Evolutionary conservation across 1,140 invertebrate species (phyloP).

Genomic region (Octopus bimaculoides): DNA sequence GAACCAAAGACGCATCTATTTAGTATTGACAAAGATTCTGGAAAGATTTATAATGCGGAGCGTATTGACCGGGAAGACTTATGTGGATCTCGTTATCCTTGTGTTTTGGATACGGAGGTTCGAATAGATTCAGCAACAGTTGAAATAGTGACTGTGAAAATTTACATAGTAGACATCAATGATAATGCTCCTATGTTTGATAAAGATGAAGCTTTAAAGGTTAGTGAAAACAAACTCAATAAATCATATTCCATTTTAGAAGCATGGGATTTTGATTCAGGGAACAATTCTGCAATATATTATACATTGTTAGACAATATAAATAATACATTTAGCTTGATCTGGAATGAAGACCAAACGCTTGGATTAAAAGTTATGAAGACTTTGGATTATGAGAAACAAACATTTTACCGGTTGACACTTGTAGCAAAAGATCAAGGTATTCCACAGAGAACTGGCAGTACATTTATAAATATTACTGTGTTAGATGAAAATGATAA

Average conservation of each 20-base stretch:
- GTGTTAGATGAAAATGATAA: constrained; percentile 89
- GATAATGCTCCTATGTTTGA: constrained; percentile 86
- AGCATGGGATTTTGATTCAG: constrained; percentile 44
- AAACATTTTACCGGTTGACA: constrained; percentile 73
- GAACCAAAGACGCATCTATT: constrained; percentile 8
- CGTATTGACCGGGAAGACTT: constrained; percentile 40
- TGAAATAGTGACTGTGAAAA: constrained; percentile 32
- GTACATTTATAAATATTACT: constrained; percentile 69
- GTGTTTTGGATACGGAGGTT: constrained; percentile 24
- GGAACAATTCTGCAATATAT: constrained; percentile 59
- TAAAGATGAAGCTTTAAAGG: constrained; percentile 25
- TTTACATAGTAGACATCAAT: constrained; percentile 73
- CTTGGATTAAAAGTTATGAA: constrained; percentile 41
- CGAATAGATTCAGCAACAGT: constrained; percentile 74
- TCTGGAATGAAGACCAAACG: constrained; percentile 20
- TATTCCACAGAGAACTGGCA: constrained; percentile 83
- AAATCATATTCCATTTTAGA: constrained; percentile 69
- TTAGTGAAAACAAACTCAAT: constrained; percentile 54
- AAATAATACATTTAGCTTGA: constrained; percentile 27
- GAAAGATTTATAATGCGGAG: constrained; percentile 21
- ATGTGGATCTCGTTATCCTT: constrained; percentile 28
- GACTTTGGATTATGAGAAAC: constrained; percentile 79
- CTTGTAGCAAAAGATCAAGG: constrained; percentile 89
- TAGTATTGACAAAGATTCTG: constrained; percentile 17
- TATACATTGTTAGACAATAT: constrained; percentile 41